Evolutionary conservation across 2,888 invertebrate genomes (phyloP).

Genomic region (Aphelenchoides bicaudatus): DNA sequence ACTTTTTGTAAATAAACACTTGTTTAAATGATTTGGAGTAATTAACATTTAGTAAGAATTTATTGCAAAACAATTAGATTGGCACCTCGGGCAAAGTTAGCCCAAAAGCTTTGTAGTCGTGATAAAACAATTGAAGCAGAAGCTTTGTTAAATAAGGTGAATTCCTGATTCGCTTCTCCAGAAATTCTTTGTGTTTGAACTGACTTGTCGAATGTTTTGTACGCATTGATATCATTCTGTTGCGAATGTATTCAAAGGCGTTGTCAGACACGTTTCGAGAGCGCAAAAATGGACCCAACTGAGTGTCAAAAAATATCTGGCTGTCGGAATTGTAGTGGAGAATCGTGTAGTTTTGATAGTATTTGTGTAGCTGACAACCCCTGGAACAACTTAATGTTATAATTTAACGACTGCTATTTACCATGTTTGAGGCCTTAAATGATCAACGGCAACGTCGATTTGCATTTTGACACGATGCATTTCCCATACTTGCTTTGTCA

Average conservation of each 20-base stretch:
- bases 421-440: too few relatives aligned
- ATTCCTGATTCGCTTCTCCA: neutral
- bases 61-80: too few relatives aligned
- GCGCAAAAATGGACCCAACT: neutral
- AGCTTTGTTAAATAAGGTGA: neutral
- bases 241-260: slow-evolving; percentile 1
- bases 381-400: too few relatives aligned
- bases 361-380: neutral
- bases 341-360: neutral
- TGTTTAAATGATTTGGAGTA: too few relatives aligned
- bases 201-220: neutral
- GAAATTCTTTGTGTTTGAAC: neutral
- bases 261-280: neutral
- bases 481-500: too few relatives aligned
- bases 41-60: too few relatives aligned
- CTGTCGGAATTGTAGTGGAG: slow-evolving; percentile 4
- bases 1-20: too few relatives aligned
- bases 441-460: too few relatives aligned
- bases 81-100: neutral
- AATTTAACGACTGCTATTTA: too few relatives aligned
- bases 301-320: neutral
- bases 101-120: neutral
- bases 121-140: neutral
- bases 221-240: neutral
- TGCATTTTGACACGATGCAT: too few relatives aligned